Evolutionary conservation across 2,113 vertebrate species (phyloP).

Genomic region (Hypanus sabinus): DNA sequence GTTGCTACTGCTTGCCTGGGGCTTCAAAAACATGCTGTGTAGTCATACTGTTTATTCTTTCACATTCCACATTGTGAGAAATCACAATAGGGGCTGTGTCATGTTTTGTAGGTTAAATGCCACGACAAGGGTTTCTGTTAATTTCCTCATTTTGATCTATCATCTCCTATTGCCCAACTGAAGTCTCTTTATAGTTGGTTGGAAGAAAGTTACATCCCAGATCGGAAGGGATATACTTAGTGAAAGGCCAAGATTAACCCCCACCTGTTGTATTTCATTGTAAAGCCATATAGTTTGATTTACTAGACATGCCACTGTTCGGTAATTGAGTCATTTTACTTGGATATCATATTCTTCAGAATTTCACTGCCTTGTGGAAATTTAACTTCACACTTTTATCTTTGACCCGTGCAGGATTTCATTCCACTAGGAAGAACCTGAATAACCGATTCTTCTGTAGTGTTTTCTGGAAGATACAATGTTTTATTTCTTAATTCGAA

Average conservation of each 20-base stretch:
- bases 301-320: not conserved
- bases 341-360: not conserved
- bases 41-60: not conserved
- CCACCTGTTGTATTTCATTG: not conserved
- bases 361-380: not conserved
- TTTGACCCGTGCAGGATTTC: not conserved
- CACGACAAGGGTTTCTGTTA: not conserved
- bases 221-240: not conserved
- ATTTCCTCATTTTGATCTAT: not conserved
- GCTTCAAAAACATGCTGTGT: not conserved
- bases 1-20: not conserved
- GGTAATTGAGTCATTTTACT: not conserved
- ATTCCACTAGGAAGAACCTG: not conserved
- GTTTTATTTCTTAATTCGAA: not conserved
- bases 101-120: not conserved
- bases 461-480: not conserved
- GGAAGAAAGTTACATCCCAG: not conserved
- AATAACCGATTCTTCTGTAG: no score
- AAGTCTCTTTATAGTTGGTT: not conserved
- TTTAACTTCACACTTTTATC: not conserved
- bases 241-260: not conserved
- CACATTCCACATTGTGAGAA: not conserved
- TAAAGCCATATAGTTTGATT: not conserved
- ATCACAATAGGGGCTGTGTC: not conserved
- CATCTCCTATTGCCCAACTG: not conserved